A percentile compares a stretch with the other conserved stretches of the same genome.
Conservation (phyloP, 2,888 invertebrate species). For the Catonia carolina region DNA sequence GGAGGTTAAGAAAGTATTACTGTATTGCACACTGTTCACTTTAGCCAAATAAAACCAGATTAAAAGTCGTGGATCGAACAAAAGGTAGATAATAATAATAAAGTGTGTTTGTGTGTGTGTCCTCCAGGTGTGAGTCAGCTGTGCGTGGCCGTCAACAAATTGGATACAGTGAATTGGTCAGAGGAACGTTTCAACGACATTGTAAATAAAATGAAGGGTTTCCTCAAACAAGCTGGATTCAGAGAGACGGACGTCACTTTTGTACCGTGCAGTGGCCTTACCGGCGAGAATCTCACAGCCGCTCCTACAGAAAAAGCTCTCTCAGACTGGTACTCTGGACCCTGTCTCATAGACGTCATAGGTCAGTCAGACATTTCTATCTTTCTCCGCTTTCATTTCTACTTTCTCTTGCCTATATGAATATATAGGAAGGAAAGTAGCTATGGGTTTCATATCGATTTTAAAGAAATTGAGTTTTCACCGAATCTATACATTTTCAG, state of each 20-base stretch:
- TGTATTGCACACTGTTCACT: too few relatives aligned
- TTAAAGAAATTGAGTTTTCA: too few relatives aligned
- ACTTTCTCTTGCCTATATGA: too few relatives aligned
- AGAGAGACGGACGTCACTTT: conserved; percentile 79
- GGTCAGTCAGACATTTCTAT: conserved; percentile 43
- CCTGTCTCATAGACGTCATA: conserved; percentile 77
- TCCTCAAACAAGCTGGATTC: conserved; percentile 87
- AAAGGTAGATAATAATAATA: too few relatives aligned
- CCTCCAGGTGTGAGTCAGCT: conserved; percentile 91
- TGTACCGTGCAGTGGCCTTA: conserved; percentile 94
- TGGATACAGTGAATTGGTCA: conserved; percentile 94
- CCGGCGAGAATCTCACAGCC: conserved; percentile 82
- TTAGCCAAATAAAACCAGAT: too few relatives aligned
- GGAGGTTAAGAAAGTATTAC: too few relatives aligned
- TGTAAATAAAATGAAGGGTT: conserved; percentile 66
- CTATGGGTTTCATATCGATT: too few relatives aligned
- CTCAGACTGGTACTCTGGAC: conserved; percentile 68
- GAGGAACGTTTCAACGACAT: conserved; percentile 87
- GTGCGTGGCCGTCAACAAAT: conserved; percentile 92
- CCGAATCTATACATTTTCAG: too few relatives aligned
- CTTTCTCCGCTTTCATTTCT: too few relatives aligned
- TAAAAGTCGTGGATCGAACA: too few relatives aligned
- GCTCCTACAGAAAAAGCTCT: conserved; percentile 57
- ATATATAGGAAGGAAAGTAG: too few relatives aligned
- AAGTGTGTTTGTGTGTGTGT: too few relatives aligned